Conservation (phyloP, 2,888 invertebrate species). For the Agrenia bidenticulata region DNA sequence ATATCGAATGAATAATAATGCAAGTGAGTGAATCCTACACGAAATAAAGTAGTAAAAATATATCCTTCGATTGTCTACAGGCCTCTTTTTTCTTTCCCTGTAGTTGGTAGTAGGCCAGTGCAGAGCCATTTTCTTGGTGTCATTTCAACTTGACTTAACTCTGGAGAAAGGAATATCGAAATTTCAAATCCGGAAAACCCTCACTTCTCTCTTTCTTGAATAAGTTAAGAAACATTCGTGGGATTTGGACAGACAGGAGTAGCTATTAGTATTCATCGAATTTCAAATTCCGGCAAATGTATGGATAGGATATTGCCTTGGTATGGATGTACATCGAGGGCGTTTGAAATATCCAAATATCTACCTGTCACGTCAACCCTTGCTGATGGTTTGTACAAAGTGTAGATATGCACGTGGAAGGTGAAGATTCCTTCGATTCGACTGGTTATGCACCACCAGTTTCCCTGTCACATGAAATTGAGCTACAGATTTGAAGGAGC, state of each 20-base stretch:
- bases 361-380: background rate
- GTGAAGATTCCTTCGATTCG: too few species aligned
- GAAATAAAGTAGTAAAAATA: too few species aligned
- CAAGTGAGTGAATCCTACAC: background rate
- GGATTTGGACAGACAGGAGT: slow-evolving; percentile 15
- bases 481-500: too few species aligned
- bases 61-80: too few species aligned
- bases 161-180: too few species aligned
- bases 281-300: background rate
- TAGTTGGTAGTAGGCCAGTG: background rate
- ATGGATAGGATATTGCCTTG: too few species aligned
- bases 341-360: background rate
- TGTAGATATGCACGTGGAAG: background rate
- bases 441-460: too few species aligned
- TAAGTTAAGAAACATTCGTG: background rate
- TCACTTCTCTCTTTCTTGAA: background rate
- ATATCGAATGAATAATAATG: slow-evolving; percentile 4
- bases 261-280: slow-evolving; percentile 23
- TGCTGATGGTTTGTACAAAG: background rate
- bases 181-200: background rate
- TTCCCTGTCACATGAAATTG: too few species aligned
- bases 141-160: too few species aligned
- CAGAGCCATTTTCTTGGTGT: too few species aligned
- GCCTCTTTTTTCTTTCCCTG: background rate
- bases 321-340: background rate